Conservation (phyloP, 2,888 invertebrate genomes). For the Eristalinus aeneus region DNA sequence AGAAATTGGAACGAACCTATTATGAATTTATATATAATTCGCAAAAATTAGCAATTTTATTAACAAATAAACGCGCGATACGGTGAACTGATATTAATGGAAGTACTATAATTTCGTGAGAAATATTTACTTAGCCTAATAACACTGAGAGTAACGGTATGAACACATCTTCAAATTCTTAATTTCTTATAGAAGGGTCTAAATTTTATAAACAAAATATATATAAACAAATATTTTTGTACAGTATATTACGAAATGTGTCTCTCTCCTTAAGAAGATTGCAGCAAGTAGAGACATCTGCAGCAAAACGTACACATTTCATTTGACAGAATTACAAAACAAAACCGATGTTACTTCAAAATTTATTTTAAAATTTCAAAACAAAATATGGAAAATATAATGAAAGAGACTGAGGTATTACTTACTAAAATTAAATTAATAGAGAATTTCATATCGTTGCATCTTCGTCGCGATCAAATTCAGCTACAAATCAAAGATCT, state of each 20-base stretch:
- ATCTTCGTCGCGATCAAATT: constrained; percentile 72
- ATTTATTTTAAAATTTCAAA: constrained; percentile 3
- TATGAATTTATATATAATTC: no score
- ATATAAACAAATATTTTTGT: no score
- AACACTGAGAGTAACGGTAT: no score
- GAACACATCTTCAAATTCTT: no score
- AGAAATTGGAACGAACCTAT: no score
- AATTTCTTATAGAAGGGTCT: no score
- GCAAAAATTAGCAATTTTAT: no score
- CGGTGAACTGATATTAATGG: no score
- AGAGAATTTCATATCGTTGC: constrained; percentile 72
- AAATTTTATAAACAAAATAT: no score
- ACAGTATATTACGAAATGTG: background rate
- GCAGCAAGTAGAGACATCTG: background rate
- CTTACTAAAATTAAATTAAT: constrained; percentile 69
- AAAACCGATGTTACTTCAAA: constrained; percentile 23
- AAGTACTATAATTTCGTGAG: no score
- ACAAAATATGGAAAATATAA: constrained; percentile 33
- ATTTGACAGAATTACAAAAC: background rate
- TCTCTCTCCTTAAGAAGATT: background rate
- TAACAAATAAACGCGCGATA: no score
- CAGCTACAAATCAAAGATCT: constrained; percentile 61
- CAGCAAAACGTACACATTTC: background rate
- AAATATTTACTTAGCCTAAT: no score
- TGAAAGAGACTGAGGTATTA: constrained; percentile 13